Evolutionary conservation across 2,888 invertebrate genomes (phyloP), one percentile per base, ranked within the genome.

Genomic region (Halictus quadricinctus): DNA sequence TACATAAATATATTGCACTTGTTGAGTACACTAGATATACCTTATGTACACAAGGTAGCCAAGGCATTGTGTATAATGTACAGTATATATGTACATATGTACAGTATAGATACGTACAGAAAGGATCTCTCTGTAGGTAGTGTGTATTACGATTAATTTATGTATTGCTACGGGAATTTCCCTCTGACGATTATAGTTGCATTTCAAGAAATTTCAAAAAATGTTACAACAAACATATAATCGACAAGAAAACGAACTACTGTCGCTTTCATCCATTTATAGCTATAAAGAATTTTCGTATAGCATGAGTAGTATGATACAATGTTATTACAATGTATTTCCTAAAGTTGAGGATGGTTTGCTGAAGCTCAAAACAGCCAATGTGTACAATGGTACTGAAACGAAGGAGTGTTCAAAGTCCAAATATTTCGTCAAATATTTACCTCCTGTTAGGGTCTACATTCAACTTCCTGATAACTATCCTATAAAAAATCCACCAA

Each of bases 161-260:
- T 36, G 36, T 36, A 36, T 5, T 36, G 36, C 5, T 5, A 36
- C 36, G 4, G 36, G 36, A 0, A 36, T 36, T 36, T 36, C 36
- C 36, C 36, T 64, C 29, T 5, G 64, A 64, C 15, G 15, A 2
- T 64, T 13, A 50, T 6, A 50, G 8, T 50, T 21, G 21, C 2
- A 66, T 66, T 41, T 21, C 15, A 21, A 21, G 10, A 15, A 0
- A 21, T 69, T 41, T 1, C 1, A 10, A 41, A 18, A 10, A 73
- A 83, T 88, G 83, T 54, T 15, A n/a, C 3, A 8, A 6, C 10
- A 8, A 12, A 72, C 13, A 15, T 29, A 36, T 18, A 21, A 18
- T 18, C 80, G 91, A 25, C 93, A 93, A 48, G 73, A 88, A 48
- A 88, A 93, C 7, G 93, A 93, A 85, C 50, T 93, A 0, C 83